Conservation (phyloP, 2,888 invertebrate genomes). For the Eupithecia abbreviata region DNA sequence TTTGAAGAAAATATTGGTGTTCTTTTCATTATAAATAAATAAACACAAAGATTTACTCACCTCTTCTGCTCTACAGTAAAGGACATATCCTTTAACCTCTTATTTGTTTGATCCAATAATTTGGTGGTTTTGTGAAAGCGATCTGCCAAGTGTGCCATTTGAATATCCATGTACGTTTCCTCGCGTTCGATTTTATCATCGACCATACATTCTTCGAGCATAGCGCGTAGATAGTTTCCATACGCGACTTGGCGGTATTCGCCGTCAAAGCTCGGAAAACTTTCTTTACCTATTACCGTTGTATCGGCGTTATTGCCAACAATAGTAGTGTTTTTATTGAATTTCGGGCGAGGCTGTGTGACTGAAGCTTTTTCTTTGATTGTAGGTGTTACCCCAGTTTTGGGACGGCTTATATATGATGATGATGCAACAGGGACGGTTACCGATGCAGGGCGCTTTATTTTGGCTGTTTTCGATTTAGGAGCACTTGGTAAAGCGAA, state of each 20-base stretch:
- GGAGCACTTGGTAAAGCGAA: constrained; percentile 49
- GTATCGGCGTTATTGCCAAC: constrained; percentile 55
- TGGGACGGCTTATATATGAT: constrained; percentile 56
- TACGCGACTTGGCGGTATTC: constrained; percentile 66
- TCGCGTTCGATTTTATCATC: constrained; percentile 74
- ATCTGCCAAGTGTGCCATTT: constrained; percentile 73
- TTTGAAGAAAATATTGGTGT: too few relatives aligned
- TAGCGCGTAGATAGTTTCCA: constrained; percentile 65
- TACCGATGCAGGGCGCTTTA: constrained; percentile 58
- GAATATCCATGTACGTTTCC: constrained; percentile 71
- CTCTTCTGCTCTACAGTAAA: constrained; percentile 77
- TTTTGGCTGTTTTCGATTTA: constrained; percentile 52
- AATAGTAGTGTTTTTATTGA: constrained; percentile 53
- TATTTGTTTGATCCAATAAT: constrained; percentile 74
- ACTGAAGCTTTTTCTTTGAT: constrained; percentile 48
- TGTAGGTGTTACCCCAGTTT: constrained; percentile 38
- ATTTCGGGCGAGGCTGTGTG: constrained; percentile 48
- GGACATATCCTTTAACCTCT: constrained; percentile 73
- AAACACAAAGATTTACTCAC: constrained; percentile 50
- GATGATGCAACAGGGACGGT: constrained; percentile 41
- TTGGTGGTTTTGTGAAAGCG: constrained; percentile 74
- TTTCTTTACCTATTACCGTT: constrained; percentile 56
- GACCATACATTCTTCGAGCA: constrained; percentile 70
- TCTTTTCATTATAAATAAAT: neutral
- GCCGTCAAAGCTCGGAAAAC: constrained; percentile 60